phyloP scores from a whole-genome alignment of 2,113 vertebrate species.

The Monopterus albus region DNA sequence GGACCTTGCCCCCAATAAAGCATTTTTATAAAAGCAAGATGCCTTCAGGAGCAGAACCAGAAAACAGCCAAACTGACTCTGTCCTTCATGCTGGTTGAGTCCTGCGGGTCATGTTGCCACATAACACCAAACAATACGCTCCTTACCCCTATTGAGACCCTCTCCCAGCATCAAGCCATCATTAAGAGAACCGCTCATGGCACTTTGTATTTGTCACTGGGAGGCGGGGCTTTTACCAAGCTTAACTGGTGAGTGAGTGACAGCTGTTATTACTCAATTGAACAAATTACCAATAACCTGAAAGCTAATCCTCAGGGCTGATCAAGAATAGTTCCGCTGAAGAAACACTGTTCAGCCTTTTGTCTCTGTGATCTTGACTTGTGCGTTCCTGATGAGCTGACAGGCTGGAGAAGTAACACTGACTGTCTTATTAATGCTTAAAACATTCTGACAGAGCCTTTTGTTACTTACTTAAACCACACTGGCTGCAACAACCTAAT shows the following conservation, averaged over 20 bases:
- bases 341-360: conserved; percentile 18
- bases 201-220: conserved; percentile 25
- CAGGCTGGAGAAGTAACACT: conserved; percentile 54
- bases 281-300: conserved; percentile 48
- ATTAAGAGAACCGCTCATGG: conserved; percentile 41
- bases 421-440: conserved; percentile 70
- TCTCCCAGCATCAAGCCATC: conserved; percentile 30
- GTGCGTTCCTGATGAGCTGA: conserved; percentile 55
- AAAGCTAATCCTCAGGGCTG: conserved; percentile 22
- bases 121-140: conserved; percentile 37
- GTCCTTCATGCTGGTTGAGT: conserved; percentile 35
- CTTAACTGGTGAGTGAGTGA: conserved; percentile 46
- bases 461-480: conserved; percentile 81
- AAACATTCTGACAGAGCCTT: conserved; percentile 74
- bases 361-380: conserved; percentile 21
- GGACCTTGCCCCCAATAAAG: conserved; percentile 61
- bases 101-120: conserved; percentile 44
- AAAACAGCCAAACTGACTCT: conserved; percentile 5
- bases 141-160: conserved; percentile 26
- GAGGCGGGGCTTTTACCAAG: conserved; percentile 38
- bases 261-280: conserved; percentile 45
- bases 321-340: not conserved
- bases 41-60: conserved; percentile 56
- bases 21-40: conserved; percentile 72
- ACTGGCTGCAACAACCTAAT: conserved; percentile 68